These are phyloP conservation scores for Drosophila punjabiensis DNA, from an alignment of 1,140 invertebrate genomes.

Conservation along the genomic window DNA sequence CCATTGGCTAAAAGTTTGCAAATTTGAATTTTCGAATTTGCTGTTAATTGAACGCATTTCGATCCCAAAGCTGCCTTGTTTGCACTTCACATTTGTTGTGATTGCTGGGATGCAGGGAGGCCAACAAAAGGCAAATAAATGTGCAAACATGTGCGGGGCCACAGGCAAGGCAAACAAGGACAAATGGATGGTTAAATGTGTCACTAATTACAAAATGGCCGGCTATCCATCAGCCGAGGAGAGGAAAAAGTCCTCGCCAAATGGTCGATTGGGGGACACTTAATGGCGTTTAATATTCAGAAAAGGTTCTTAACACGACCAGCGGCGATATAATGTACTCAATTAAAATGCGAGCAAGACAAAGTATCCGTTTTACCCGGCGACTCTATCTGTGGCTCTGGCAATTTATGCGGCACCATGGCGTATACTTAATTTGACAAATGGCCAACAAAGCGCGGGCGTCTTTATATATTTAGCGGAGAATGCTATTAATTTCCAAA, in stretches of 20 bases:
- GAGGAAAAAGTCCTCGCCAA: constrained; percentile 22
- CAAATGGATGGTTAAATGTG: constrained; percentile 49
- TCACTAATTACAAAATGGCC: constrained; percentile 48
- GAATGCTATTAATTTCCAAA: not conserved
- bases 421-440: constrained; percentile 55
- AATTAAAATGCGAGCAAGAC: constrained; percentile 49
- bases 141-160: constrained; percentile 40
- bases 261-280: constrained; percentile 43
- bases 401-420: constrained; percentile 35
- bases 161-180: constrained; percentile 25
- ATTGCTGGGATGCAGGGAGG: constrained; percentile 6
- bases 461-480: constrained; percentile 6
- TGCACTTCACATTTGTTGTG: constrained; percentile 33
- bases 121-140: constrained; percentile 46
- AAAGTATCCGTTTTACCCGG: constrained; percentile 37
- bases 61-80: constrained; percentile 28
- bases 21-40: constrained; percentile 46
- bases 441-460: constrained; percentile 31
- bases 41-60: constrained; percentile 42
- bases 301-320: constrained; percentile 46
- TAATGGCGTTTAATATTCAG: constrained; percentile 46
- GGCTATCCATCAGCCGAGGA: constrained; percentile 38
- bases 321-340: constrained; percentile 42
- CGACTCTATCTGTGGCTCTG: constrained; percentile 29
- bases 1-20: constrained; percentile 36